Base-by-base conservation (phyloP, 2,113 vertebrate species). In the Dendrocopos noguchii region DNA sequence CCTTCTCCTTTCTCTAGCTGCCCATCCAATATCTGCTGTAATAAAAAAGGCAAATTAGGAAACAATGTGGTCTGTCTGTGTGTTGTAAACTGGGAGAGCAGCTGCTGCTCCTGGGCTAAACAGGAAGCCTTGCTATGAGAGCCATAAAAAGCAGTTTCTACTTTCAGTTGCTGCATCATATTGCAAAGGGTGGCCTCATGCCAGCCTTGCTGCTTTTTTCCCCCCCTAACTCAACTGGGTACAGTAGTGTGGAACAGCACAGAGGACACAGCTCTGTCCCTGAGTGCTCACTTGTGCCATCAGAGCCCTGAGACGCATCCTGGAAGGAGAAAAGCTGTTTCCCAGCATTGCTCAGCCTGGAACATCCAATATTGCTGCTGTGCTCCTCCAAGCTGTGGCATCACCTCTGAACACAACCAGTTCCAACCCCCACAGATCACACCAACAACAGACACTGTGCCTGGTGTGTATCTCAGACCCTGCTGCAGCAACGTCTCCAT, bases 1-100 rank as follows among this genome's bases (percentile, higher is more conserved):
- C 36, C 52, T 74, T 68, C 12, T 47, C 56, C 78, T 64, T 15
- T 24, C 44, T 2, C 47, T 55, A 86, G 31, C 25, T 72, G 59
- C 47, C 88, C 73, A n/a, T 78, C 52, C 93, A 77, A 47, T 95
- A 88, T 86, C 61, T 59, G 60, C 77, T 66, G 66, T 63, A 71
- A 88, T 90, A 64, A 94, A 95, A 94, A 84, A 94, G 71, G 74
- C 59, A 95, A 95, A 95, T 47, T 42, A 80, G 80, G 88, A 93
- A 95, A 82, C 85, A 93, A 79, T 90, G 85, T 3, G 2, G 57
- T 66, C 81, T 94, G 71, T 82, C 88, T 55, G 75, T 80, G 74
- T 90, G 73, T 15, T 93, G 90, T 92, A 66, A 95, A 95, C 77
- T 20, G 18, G 67, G 68, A 92, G 87, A 93, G 83, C 72, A 93